These are phyloP conservation scores for Trichoplusia ni DNA, from an alignment of 1,140 invertebrate genomes.

Conservation along the genomic window DNA sequence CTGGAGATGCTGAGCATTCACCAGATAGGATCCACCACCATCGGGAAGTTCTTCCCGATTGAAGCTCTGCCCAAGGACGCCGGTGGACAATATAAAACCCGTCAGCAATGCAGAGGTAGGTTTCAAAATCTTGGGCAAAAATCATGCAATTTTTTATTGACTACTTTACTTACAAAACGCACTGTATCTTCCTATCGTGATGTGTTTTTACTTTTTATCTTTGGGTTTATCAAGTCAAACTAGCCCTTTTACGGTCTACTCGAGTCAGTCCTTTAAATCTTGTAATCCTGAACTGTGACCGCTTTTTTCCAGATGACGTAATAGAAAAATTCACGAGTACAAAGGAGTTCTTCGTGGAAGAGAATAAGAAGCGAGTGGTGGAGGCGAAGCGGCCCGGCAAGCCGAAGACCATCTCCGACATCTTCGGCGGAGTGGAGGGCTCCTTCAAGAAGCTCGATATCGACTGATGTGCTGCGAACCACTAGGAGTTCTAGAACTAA, in stretches of 20 bases:
- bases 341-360: slow-evolving; percentile 79
- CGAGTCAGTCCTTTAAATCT: no score
- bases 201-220: no score
- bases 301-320: slow-evolving; percentile 52
- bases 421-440: slow-evolving; percentile 86
- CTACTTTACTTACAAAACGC: no score
- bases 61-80: slow-evolving; percentile 59
- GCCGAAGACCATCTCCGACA: slow-evolving; percentile 83
- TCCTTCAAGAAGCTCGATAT: slow-evolving; percentile 79
- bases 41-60: slow-evolving; percentile 66
- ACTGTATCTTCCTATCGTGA: no score
- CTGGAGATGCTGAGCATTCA: slow-evolving; percentile 82
- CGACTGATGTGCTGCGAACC: no score
- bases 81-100: slow-evolving; percentile 53
- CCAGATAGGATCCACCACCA: slow-evolving; percentile 62
- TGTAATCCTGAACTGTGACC: not conserved
- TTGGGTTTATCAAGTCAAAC: no score
- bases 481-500: no score
- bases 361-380: slow-evolving; percentile 83
- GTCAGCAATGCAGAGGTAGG: slow-evolving; percentile 48
- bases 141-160: no score
- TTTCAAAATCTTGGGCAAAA: no score
- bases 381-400: slow-evolving; percentile 85
- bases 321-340: slow-evolving; percentile 51
- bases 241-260: no score